Base-by-base conservation (phyloP, 1,140 invertebrate species). In the Aphelenchoides besseyi region DNA sequence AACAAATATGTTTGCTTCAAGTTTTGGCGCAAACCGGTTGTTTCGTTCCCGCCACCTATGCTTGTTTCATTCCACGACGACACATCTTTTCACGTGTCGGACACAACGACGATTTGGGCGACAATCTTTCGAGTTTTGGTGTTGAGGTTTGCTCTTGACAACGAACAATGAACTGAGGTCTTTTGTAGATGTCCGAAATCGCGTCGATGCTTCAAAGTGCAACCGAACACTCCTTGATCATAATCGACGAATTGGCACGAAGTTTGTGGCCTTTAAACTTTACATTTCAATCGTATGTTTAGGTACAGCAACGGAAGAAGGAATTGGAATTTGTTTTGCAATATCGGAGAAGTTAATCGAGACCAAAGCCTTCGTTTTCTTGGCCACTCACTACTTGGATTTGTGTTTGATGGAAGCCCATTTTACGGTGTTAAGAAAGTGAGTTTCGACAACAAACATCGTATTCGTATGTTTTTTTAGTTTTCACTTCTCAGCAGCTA, bases 1-100 rank as follows among this genome's bases (percentile, higher is more conserved):
- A 91, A 75, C 92, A 95, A 87, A 89, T 95, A 54, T 90, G 91
- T 48, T 84, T 93, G 26, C 85, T 95, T 18, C 93, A 96, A 87
- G 90, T 97, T 52, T 91, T 97, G 89, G 92, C 93, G 68, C 87
- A 87, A 76, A 88, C 93, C 74, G 93, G 93, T 9, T 92, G 90
- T 77, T 94, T 89, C 84, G 89, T 97, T 0, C 93, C 93, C 8
- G 93, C 93, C 1, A 88, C 89, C 68, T 88, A 87, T 63, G 76
- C 76, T 9, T 69, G 53, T 8, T 71, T 78, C 57, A 37, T 76
- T 8, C 92, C 92, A 0, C 87, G 89, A 33, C 89, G 95, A 79
- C 86, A 90, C 74, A 87, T 94, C 30, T 92, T 93, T 82, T 90
- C 92, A 8, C 88, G 91, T 67, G 89, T 94, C 62, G 91, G 91